These are phyloP conservation scores for Brachyrhaphis roseni DNA, from an alignment of 2,797 vertebrate genomes.

Conservation along the genomic window DNA sequence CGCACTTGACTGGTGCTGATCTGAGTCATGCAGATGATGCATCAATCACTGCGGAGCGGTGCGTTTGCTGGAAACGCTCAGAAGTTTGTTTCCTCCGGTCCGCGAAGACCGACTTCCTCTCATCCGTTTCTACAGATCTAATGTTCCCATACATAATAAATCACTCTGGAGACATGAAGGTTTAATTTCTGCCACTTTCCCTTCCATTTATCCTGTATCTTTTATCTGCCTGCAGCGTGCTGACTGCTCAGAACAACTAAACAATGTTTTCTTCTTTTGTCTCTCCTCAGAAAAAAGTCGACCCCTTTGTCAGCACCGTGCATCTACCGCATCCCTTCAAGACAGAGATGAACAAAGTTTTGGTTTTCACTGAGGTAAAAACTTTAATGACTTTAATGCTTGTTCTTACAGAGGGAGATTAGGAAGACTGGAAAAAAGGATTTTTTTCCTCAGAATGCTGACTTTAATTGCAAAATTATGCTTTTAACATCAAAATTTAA, in stretches of 20 bases:
- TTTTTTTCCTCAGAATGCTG: too few relatives aligned
- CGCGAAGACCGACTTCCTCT: conserved; percentile 5
- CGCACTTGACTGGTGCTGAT: not conserved
- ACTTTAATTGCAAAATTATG: too few relatives aligned
- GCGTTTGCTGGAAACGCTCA: conserved; percentile 16
- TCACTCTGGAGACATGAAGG: conserved; percentile 28
- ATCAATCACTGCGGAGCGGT: not conserved
- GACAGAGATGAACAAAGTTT: conserved; percentile 82
- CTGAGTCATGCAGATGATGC: conserved; percentile 1
- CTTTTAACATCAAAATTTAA: too few relatives aligned
- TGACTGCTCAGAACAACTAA: conserved; percentile 4
- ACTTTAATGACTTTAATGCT: not conserved
- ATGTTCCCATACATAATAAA: conserved; percentile 34
- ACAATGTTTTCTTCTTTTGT: not conserved
- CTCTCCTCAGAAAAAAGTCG: conserved; percentile 85
- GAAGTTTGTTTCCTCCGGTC: conserved; percentile 4
- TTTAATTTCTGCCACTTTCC: conserved; percentile 1
- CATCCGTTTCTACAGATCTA: conserved; percentile 1
- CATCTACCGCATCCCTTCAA: conserved; percentile 84
- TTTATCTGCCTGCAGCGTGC: not conserved
- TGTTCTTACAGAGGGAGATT: too few relatives aligned
- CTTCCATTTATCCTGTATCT: not conserved
- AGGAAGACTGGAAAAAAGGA: too few relatives aligned
- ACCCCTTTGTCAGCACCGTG: conserved; percentile 85
- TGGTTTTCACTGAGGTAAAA: conserved; percentile 91